Evolutionary conservation across 2,113 vertebrate genomes (phyloP).

Genomic region (Terrapene triunguis): DNA sequence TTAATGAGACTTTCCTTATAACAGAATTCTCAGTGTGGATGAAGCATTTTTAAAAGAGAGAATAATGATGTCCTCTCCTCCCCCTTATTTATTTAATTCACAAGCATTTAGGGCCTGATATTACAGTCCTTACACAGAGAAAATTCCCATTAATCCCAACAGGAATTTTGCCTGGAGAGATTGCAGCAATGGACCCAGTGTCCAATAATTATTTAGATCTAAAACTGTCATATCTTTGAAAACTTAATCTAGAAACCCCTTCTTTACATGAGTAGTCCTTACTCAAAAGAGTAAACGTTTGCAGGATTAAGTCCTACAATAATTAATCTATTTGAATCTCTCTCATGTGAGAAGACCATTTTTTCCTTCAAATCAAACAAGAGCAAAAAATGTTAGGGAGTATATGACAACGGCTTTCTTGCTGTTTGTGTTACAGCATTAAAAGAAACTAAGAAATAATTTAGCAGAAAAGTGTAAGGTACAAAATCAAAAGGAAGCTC

Average conservation of each 20-base stretch:
- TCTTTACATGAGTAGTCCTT: constrained; percentile 35
- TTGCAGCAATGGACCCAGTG: background rate
- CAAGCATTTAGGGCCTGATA: background rate
- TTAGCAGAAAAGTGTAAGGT: background rate
- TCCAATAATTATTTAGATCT: background rate
- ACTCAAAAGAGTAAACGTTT: constrained; percentile 37
- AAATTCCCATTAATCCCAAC: background rate
- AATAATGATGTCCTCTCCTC: background rate
- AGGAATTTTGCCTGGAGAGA: background rate
- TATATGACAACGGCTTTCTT: constrained; percentile 2
- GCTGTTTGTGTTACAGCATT: background rate
- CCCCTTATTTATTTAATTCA: background rate
- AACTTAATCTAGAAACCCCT: constrained; percentile 7
- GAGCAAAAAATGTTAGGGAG: background rate
- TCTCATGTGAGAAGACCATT: constrained; percentile 22
- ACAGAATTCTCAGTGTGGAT: background rate
- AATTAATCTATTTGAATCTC: constrained; percentile 57
- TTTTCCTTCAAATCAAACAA: constrained; percentile 41
- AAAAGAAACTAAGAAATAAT: background rate
- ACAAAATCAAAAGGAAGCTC: fast-evolving
- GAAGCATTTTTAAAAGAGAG: background rate
- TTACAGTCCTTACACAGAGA: background rate
- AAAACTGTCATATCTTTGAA: background rate
- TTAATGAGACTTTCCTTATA: background rate
- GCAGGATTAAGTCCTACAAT: constrained; percentile 30